Evolutionary conservation across 2,888 invertebrate species (phyloP), one percentile per base, ranked within the genome.

Genomic region (Microctonus aethiopoides): DNA sequence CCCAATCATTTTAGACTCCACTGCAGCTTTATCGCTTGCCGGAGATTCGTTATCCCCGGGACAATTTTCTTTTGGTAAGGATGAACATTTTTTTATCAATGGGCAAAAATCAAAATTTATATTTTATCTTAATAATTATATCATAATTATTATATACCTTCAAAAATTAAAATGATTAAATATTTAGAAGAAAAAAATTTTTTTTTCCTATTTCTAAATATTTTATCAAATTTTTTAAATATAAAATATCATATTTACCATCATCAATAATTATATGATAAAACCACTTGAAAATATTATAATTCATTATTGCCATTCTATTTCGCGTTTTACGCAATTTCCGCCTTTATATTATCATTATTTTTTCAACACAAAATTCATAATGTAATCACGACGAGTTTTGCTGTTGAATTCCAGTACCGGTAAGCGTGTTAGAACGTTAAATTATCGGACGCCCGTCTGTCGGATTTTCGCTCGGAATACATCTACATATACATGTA

Each of bases 41-140:
- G 70, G 70, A 66, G 70, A 70, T 70, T 66, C 65, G 70, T 70
- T 70, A 70, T 70, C 70, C 70, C 70, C 70, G 70, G 70, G 70
- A 66, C 70, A 70, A 70, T 70, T 70, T 70, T 70, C 70, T 70
- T 70, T 70, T 70, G 70, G 70, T 70, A 70, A 70, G 70, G 70
- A 70, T 70, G 66, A 70, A 70, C 66, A 70, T 67, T 67, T 67
- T 61, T 67, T 67, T 67, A 59, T 67, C 56, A 56, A 51, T 51
- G 65, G 65, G 32, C 57, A 65, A 65, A 63, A 65, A 65, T 56
- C 54, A 65, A 65, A 65, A 65, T 57, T 57, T 56, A 64, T 64
- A 60, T 65, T 65, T 63, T 63, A 46, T n/a, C 26, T 52, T 36
- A 36, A 34, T 67, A 24, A 36, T 52, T 60, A 26, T 56, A 22